These are phyloP conservation scores for Notolabrus celidotus DNA, from an alignment of 2,797 vertebrate species.

Conservation along the genomic window DNA sequence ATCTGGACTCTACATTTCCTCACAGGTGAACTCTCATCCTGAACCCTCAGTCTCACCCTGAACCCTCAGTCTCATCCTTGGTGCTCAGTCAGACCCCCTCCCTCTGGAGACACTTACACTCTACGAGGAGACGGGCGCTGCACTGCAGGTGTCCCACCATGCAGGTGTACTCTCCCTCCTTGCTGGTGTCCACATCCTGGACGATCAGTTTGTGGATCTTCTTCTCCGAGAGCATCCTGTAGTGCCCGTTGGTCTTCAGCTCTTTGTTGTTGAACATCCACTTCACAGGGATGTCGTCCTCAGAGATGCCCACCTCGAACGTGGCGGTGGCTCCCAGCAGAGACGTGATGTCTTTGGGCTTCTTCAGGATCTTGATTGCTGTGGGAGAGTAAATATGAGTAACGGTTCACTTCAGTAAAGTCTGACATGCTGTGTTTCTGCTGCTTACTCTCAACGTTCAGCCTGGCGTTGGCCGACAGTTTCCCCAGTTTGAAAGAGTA, in stretches of 20 bases:
- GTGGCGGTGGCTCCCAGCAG: slow-evolving; percentile 90
- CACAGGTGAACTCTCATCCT: too few species aligned
- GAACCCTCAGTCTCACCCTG: too few species aligned
- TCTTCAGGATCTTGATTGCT: slow-evolving; percentile 98
- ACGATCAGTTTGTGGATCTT: slow-evolving; percentile 94
- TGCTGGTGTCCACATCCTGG: slow-evolving; percentile 87
- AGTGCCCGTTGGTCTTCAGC: slow-evolving; percentile 88
- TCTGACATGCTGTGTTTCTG: too few species aligned
- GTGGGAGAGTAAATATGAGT: slow-evolving; percentile 19
- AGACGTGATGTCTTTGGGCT: slow-evolving; percentile 95
- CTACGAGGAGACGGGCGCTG: slow-evolving; percentile 91
- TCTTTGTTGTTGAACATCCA: slow-evolving; percentile 96
- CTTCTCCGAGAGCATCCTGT: slow-evolving; percentile 90
- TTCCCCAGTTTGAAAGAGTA: slow-evolving; percentile 98
- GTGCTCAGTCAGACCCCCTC: too few species aligned
- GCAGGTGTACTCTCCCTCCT: slow-evolving; percentile 92
- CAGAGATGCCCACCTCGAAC: slow-evolving; percentile 95
- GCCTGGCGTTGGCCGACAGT: slow-evolving; percentile 93
- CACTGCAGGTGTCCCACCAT: slow-evolving; percentile 93
- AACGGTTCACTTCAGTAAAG: too few species aligned
- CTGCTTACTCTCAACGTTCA: slow-evolving; percentile 97
- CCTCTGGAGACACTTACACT: slow-evolving; percentile 90
- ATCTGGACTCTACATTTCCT: too few species aligned
- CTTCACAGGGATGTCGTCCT: slow-evolving; percentile 93
- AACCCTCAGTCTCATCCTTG: too few species aligned